Evolutionary conservation across 1,140 invertebrate genomes (phyloP), one percentile per base, ranked within the genome.

Genomic region (Lordiphosa collinella): DNA sequence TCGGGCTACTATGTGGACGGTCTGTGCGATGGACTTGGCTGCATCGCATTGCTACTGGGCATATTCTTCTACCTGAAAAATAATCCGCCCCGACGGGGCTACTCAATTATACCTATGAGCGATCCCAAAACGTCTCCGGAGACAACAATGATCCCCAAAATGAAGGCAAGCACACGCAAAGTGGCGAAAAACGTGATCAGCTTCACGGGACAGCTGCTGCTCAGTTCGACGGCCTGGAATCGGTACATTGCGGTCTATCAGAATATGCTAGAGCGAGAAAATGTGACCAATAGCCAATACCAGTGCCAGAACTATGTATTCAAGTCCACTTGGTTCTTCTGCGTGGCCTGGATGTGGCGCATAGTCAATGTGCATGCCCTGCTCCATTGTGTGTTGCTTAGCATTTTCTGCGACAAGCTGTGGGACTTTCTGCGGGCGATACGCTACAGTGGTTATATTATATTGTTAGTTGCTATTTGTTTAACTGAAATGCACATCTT

Each of bases 321-420:
- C 57, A 91, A 89, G 64, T 87, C 93, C 2, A 90, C 91, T 0
- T 91, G 92, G 18, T 96, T 96, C 68, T 95, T 94, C 89, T 89
- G 92, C 4, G 90, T 96, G 0, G 92, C 94, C 0, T 93, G 92
- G 80, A 79, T 94, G 36, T 97, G 95, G 95, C 91, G 94, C 55
- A 88, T 96, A 0, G 91, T 94, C 1, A 96, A 96, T 84, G 93
- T 94, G 0, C 95, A 96, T 78, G 94, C 94, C 22, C 90, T 95
- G 52, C 88, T 95, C 11, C 94, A 96, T 88, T 91, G 93, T 53
- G 80, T 96, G 9, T 91, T 96, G 4, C 86, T 96, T 18, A 92
- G 94, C 16, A 93, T 96, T 56, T 95, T 96, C 87, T 92, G 95
- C 76, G 95, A 96, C 91, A 94, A 94, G 71, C 88, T 94, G 2